Conservation (phyloP, 2,113 vertebrate species). For the Pheucticus melanocephalus region DNA sequence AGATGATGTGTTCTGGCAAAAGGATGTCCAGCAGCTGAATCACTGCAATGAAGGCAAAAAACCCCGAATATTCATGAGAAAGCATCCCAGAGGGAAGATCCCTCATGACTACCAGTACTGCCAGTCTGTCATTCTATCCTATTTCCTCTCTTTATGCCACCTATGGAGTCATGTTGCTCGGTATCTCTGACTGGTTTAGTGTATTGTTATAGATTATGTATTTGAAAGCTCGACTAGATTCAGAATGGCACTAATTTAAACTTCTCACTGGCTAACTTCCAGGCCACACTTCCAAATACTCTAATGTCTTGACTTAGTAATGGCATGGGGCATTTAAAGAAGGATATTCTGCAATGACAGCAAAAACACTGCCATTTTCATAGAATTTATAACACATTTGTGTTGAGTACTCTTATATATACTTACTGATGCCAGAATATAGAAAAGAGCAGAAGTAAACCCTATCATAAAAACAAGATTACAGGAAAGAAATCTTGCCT, state of each 20-base stretch:
- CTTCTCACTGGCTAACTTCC: not conserved
- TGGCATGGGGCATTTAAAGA: not conserved
- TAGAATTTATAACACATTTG: not conserved
- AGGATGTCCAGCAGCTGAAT: not conserved
- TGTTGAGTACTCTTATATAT: no score
- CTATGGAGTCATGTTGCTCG: not conserved
- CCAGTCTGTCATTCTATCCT: not conserved
- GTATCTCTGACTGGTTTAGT: not conserved
- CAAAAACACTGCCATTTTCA: not conserved
- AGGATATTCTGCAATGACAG: not conserved
- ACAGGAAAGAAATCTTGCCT: not conserved
- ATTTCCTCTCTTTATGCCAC: not conserved
- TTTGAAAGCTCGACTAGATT: not conserved
- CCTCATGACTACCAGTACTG: not conserved
- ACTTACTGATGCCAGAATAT: not conserved
- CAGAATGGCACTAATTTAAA: not conserved
- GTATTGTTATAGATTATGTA: not conserved
- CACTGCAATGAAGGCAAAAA: not conserved
- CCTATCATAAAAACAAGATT: not conserved
- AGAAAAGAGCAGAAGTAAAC: not conserved
- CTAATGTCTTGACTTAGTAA: not conserved
- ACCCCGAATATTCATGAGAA: not conserved
- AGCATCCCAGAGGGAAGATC: not conserved
- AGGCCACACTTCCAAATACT: not conserved
- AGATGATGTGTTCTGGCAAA: constrained; percentile 20